Evolutionary conservation across 2,888 invertebrate genomes (phyloP).

Genomic region (Troides helena): DNA sequence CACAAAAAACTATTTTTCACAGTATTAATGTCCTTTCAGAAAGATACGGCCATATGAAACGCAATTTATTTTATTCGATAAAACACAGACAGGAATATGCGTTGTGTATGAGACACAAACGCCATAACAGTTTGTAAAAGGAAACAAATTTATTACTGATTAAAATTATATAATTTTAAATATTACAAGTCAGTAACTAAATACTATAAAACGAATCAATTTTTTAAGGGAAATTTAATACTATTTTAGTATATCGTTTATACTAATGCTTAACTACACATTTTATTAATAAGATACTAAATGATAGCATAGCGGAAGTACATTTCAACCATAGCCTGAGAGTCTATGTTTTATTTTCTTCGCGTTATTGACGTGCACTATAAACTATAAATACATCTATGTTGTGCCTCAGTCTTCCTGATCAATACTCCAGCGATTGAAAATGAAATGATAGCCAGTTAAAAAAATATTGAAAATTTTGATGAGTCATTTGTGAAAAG

Average conservation of each 20-base stretch:
- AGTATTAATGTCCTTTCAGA: conserved; percentile 36
- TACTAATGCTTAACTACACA: neutral
- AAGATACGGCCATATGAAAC: conserved; percentile 34
- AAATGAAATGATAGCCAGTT: neutral
- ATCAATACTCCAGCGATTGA: neutral
- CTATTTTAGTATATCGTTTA: conserved; percentile 3
- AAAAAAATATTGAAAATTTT: neutral
- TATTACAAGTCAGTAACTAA: neutral
- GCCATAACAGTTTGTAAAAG: conserved; percentile 74
- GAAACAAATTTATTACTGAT: conserved; percentile 39
- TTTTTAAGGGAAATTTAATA: conserved; percentile 25
- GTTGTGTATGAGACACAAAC: conserved; percentile 75
- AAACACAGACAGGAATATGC: conserved; percentile 60
- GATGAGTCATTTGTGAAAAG: too few species aligned
- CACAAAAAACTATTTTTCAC: conserved; percentile 39
- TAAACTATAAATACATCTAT: conserved; percentile 7
- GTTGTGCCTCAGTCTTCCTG: neutral
- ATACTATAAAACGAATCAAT: neutral
- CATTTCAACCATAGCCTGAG: conserved; percentile 33
- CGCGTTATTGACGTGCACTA: conserved; percentile 2
- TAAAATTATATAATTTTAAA: conserved; percentile 25
- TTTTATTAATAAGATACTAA: conserved; percentile 38
- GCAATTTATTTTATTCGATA: conserved; percentile 30
- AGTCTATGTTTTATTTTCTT: neutral
- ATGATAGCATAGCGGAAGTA: conserved; percentile 47